Evolutionary conservation across 2,888 invertebrate species (phyloP), one percentile per base, ranked within the genome.

Genomic region (Metellina segmentata): DNA sequence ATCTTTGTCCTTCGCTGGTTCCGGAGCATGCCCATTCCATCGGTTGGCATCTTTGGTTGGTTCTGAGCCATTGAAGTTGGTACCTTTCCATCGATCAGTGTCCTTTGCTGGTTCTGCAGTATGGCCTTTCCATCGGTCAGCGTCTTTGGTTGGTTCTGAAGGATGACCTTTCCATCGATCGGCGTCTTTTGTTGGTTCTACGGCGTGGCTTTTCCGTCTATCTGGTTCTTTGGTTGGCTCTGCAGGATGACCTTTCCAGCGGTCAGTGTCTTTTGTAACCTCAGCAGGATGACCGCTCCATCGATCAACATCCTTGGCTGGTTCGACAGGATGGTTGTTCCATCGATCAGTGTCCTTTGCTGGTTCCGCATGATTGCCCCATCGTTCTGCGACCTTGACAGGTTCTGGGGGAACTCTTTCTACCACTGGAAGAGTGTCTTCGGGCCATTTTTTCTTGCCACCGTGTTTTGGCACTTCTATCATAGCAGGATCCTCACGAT

Each of bases 71-170:
- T 19, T 71, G 13, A 9, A 11, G 13, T 11, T 13, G 9, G 13
- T 16, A 11, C 16, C 78, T 13, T 87, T 91, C 91, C 91, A 91
- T 11, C 75, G 77, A 48, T 71, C 71, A 13, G 61, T 51, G 20
- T 87, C 85, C n/a, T 49, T 74, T 8, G 69, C 20, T 9, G 87
- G 53, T 51, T 91, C 87, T 6, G 51, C n/a, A 11, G 71, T 16
- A 61, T 81, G 81, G 20, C 72, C 78, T 19, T 83, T 91, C 91
- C 91, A 91, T 19, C 77, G 71, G 11, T 88, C 91, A 7, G 74
- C 71, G 49, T 82, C 81, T 51, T 91, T 91, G 6, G 77, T 51
- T 8, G 83, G 72, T 72, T 90, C 34, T 34, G 34, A 34, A 34
- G 34, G 34, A 34, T 34, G 34, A 34, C 48, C 77, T 89, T 90